These are phyloP conservation scores for Dryomyza anilis DNA, from an alignment of 2,888 invertebrate species.

Conservation along the genomic window DNA sequence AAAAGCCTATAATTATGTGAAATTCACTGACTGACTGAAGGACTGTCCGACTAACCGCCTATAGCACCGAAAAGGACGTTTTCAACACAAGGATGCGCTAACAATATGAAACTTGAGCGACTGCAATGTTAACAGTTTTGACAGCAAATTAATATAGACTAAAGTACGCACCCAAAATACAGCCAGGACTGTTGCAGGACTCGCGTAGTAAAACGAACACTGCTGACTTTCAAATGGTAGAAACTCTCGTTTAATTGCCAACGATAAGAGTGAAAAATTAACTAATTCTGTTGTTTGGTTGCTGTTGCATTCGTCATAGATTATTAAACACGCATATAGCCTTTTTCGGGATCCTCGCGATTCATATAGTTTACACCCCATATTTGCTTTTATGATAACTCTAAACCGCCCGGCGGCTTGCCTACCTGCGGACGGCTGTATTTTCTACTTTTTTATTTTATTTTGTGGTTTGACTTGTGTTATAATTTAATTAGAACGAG, in stretches of 20 bases:
- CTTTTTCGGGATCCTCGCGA: no score
- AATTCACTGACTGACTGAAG: background rate
- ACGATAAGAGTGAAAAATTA: no score
- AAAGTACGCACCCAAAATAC: no score
- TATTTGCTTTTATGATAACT: no score
- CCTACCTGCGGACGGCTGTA: background rate
- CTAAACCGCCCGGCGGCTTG: background rate
- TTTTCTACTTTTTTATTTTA: background rate
- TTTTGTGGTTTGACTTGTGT: background rate
- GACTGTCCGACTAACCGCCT: background rate
- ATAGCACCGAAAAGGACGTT: background rate
- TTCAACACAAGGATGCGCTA: background rate
- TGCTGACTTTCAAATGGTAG: no score
- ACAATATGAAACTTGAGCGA: background rate
- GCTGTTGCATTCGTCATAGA: slow-evolving; percentile 12
- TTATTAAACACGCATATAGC: slow-evolving; percentile 8
- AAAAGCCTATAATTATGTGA: no score
- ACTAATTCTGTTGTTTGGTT: background rate
- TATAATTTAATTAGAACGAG: background rate
- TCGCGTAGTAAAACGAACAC: no score
- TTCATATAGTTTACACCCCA: no score
- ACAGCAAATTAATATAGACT: background rate
- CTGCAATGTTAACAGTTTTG: background rate
- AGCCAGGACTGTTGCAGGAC: no score
- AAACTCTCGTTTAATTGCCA: slow-evolving; percentile 4